Evolutionary conservation across 2,888 invertebrate species (phyloP).

Genomic region (Cosmia pyralina): DNA sequence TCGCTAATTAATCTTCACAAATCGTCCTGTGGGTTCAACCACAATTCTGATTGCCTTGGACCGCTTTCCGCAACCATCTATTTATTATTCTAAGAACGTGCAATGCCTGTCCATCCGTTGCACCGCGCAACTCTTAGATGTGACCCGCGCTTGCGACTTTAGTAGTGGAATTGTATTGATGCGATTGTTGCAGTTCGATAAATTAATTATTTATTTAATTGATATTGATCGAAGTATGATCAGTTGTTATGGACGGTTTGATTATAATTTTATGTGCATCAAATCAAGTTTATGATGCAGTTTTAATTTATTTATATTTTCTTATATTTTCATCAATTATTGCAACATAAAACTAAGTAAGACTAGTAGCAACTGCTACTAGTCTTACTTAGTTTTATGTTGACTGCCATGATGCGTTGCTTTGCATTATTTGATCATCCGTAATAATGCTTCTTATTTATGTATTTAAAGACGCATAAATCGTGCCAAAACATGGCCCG

Average conservation of each 20-base stretch:
- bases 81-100: slow-evolving; percentile 82
- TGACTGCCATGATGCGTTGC: neutral
- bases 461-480: neutral
- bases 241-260: slow-evolving; percentile 39
- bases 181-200: slow-evolving; percentile 53
- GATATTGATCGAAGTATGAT: slow-evolving; percentile 42
- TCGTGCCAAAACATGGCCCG: too few species aligned
- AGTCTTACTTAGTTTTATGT: neutral
- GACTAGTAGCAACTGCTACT: neutral
- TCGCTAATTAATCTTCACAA: slow-evolving; percentile 84
- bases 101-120: slow-evolving; percentile 81
- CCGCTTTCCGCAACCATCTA: slow-evolving; percentile 71
- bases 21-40: slow-evolving; percentile 70
- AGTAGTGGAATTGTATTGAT: slow-evolving; percentile 55
- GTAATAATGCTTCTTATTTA: too few species aligned
- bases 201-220: slow-evolving; percentile 67
- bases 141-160: slow-evolving; percentile 57
- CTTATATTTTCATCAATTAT: slow-evolving; percentile 23
- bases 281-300: slow-evolving; percentile 22
- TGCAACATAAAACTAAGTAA: too few species aligned
- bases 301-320: slow-evolving; percentile 46
- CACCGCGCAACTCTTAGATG: slow-evolving; percentile 78
- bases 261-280: slow-evolving; percentile 43
- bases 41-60: slow-evolving; percentile 78
- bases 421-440: neutral